These are phyloP conservation scores for Genyomyrus donnyi DNA, from an alignment of 2,113 vertebrate species.

Conservation along the genomic window DNA sequence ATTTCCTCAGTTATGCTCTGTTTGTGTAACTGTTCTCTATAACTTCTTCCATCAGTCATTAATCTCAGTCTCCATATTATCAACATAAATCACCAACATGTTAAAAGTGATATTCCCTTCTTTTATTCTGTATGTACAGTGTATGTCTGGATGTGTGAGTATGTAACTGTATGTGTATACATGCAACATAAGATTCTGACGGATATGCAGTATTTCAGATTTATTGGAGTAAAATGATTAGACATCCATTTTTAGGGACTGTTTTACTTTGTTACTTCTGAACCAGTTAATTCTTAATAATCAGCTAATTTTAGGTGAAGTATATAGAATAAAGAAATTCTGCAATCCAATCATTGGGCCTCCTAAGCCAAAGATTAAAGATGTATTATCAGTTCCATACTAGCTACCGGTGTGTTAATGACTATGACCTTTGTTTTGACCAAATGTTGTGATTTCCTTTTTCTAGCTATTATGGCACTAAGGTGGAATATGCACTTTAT, in stretches of 20 bases:
- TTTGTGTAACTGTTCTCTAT: background rate
- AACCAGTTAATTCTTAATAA: conserved; percentile 37
- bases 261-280: conserved; percentile 42
- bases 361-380: conserved; percentile 39
- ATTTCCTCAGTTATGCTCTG: background rate
- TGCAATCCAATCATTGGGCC: conserved; percentile 27
- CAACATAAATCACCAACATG: conserved; percentile 33
- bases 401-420: conserved; percentile 49
- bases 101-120: background rate
- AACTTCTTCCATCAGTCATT: background rate
- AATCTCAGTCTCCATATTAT: background rate
- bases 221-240: conserved; percentile 57
- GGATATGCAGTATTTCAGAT: conserved; percentile 36
- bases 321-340: conserved; percentile 16
- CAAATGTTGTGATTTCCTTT: conserved; percentile 53
- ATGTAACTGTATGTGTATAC: conserved; percentile 33
- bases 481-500: conserved; percentile 6
- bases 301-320: conserved; percentile 33
- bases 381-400: conserved; percentile 47
- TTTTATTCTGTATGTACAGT: background rate
- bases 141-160: conserved; percentile 28
- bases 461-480: conserved; percentile 31
- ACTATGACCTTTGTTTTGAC: conserved; percentile 50
- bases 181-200: conserved; percentile 45
- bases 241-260: conserved; percentile 40